Evolutionary conservation across 2,113 vertebrate genomes (phyloP).

Genomic region (Fukomys damarensis): DNA sequence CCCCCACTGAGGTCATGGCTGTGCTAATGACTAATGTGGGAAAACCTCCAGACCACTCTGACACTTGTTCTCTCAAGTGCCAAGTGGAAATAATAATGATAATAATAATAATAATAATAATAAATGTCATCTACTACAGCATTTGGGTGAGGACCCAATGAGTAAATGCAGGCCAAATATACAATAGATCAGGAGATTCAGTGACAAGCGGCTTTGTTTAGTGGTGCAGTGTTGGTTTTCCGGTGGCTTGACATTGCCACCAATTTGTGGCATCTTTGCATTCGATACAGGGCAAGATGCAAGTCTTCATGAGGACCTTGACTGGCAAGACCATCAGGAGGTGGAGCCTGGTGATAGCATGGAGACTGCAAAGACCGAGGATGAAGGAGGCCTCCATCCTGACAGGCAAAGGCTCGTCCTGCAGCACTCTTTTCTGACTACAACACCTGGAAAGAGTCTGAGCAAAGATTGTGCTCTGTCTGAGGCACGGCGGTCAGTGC

Average conservation of each 20-base stretch:
- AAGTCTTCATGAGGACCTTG: conserved; percentile 87
- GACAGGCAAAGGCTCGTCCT: conserved; percentile 88
- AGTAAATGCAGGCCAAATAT: neutral
- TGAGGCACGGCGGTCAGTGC: conserved; percentile 80
- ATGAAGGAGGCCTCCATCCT: conserved; percentile 84
- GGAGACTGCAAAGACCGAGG: conserved; percentile 87
- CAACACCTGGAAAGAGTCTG: conserved; percentile 88
- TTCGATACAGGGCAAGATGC: conserved; percentile 83
- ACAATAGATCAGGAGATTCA: neutral
- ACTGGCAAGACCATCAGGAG: conserved; percentile 89
- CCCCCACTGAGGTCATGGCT: fast-evolving
- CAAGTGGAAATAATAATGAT: neutral
- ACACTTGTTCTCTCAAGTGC: neutral
- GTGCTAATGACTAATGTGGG: neutral
- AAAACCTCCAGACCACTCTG: neutral
- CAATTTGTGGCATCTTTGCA: neutral
- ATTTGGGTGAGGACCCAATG: neutral
- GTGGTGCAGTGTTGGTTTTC: neutral
- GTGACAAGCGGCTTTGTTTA: neutral
- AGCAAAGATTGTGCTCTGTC: conserved; percentile 85
- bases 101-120: too few relatives aligned
- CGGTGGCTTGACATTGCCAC: fast-evolving
- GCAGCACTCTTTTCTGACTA: conserved; percentile 84
- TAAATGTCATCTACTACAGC: neutral
- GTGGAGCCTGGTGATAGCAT: conserved; percentile 89